Conservation (phyloP, 2,888 invertebrate species). For the Cerceris ruficornis region DNA sequence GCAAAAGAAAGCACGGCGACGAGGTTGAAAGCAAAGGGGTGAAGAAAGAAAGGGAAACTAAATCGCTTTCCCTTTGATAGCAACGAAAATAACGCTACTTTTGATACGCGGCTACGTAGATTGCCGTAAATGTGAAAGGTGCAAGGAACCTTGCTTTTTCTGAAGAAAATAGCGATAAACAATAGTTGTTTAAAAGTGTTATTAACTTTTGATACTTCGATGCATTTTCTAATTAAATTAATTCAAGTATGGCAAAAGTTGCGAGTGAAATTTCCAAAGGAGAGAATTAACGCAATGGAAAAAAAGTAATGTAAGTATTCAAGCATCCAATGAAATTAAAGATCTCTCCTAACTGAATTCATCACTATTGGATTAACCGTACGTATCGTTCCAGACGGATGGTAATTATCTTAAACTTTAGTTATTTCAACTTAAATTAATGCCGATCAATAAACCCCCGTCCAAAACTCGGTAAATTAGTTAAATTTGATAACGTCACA, state of each 20-base stretch:
- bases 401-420: neutral
- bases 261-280: no score
- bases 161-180: no score
- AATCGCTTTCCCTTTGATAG: conserved; percentile 25
- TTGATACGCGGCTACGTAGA: conserved; percentile 16
- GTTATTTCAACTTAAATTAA: neutral
- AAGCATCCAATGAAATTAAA: no score
- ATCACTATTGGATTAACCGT: no score
- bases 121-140: no score
- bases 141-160: no score
- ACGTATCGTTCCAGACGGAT: no score
- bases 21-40: conserved; percentile 8
- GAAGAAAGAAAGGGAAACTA: conserved; percentile 28
- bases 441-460: neutral
- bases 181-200: neutral
- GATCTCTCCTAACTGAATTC: no score
- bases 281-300: no score
- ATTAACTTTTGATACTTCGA: neutral
- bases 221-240: no score
- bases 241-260: no score
- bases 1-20: conserved; percentile 34
- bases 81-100: conserved; percentile 32
- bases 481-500: conserved; percentile 1
- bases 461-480: neutral
- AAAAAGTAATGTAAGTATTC: no score